Evolutionary conservation across 1,140 invertebrate species (phyloP).

Genomic region (Yoshiicerus persimilis): DNA sequence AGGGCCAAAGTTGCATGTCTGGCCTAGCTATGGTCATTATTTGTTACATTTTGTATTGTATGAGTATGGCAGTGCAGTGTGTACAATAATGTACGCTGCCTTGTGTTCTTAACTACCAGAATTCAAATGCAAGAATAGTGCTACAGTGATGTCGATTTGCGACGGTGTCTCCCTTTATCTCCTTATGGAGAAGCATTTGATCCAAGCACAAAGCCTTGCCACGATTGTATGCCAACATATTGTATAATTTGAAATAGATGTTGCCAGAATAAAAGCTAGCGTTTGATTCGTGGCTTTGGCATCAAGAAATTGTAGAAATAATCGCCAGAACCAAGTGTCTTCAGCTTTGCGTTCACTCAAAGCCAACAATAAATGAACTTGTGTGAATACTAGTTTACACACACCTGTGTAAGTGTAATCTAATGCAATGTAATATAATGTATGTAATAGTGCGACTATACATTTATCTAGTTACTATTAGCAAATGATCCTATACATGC

Average conservation of each 20-base stretch:
- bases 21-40: no score
- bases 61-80: no score
- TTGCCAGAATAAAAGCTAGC: neutral
- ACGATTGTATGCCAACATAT: neutral
- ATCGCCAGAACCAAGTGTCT: neutral
- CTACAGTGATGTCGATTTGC: neutral
- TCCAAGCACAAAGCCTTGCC: neutral
- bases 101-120: neutral
- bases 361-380: neutral
- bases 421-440: neutral
- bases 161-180: neutral
- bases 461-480: neutral
- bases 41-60: no score
- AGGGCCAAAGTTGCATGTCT: no score
- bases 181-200: neutral
- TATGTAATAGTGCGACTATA: neutral
- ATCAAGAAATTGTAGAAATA: neutral
- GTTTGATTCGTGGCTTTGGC: neutral
- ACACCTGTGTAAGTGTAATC: neutral
- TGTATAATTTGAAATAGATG: neutral
- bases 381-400: neutral
- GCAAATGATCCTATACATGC: neutral
- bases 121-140: neutral
- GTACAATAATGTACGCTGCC: no score
- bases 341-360: neutral